Conservation (phyloP, 2,113 vertebrate genomes). For the Rynchops niger region DNA sequence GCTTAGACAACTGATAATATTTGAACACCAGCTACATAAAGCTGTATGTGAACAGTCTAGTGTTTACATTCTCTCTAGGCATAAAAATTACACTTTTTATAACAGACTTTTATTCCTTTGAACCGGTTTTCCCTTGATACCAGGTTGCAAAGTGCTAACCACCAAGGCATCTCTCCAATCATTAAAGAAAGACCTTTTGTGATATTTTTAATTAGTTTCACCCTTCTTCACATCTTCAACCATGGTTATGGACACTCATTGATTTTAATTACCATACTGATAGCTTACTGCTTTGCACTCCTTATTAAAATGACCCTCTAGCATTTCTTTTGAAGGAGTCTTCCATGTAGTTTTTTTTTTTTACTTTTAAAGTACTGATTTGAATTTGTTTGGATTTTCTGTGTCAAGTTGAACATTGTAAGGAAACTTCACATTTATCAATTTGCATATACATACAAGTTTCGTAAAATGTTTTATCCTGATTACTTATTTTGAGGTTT, state of each 20-base stretch:
- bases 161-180: background rate
- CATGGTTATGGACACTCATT: conserved; percentile 45
- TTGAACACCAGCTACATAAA: background rate
- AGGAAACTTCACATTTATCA: background rate
- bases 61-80: background rate
- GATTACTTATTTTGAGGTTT: background rate
- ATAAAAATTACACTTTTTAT: background rate
- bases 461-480: background rate
- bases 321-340: background rate
- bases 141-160: background rate
- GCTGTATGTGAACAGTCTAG: background rate
- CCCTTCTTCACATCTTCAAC: conserved; percentile 46
- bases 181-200: conserved; percentile 33
- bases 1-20: background rate
- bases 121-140: conserved; percentile 14
- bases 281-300: background rate
- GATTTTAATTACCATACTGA: conserved; percentile 62
- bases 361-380: background rate
- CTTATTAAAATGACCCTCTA: conserved; percentile 47
- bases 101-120: background rate
- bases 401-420: background rate
- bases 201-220: conserved; percentile 63
- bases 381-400: background rate
- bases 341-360: background rate
- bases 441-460: background rate